phyloP scores from a whole-genome alignment of 1,140 invertebrate species.

The Rhopalosiphum maidis region DNA sequence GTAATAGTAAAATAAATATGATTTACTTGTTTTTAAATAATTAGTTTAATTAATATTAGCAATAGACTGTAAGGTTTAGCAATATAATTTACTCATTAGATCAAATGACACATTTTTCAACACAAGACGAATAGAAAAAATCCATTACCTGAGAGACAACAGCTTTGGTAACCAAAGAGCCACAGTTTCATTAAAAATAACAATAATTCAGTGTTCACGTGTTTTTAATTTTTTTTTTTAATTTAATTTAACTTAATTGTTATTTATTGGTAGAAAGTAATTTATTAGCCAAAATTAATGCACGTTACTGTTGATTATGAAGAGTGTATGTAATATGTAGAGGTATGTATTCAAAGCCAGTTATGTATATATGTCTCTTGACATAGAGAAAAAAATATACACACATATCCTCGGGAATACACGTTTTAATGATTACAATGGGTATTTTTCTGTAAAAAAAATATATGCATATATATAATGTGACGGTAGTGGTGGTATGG shows the following conservation, averaged over 20 bases:
- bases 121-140: background rate
- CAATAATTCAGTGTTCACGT: background rate
- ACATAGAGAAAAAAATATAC: slow-evolving; percentile 5
- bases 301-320: slow-evolving; percentile 28
- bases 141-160: background rate
- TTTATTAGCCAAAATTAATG: slow-evolving; percentile 43
- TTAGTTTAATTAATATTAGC: background rate
- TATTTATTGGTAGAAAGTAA: slow-evolving; percentile 32
- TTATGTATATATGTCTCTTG: background rate
- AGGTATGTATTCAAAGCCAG: background rate
- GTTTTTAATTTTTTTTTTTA: background rate
- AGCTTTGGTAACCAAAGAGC: background rate
- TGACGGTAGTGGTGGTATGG: background rate
- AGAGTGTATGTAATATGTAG: background rate
- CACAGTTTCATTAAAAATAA: slow-evolving; percentile 29
- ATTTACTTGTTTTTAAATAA: background rate
- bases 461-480: background rate
- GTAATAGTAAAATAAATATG: background rate
- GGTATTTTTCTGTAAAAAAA: slow-evolving; percentile 42
- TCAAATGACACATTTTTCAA: background rate
- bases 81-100: background rate
- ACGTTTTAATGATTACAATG: slow-evolving; percentile 54
- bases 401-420: slow-evolving; percentile 20
- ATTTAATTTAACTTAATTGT: background rate
- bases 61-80: background rate